These are phyloP conservation scores for Onychostoma macrolepis DNA, from an alignment of 2,113 vertebrate genomes.

Conservation along the genomic window DNA sequence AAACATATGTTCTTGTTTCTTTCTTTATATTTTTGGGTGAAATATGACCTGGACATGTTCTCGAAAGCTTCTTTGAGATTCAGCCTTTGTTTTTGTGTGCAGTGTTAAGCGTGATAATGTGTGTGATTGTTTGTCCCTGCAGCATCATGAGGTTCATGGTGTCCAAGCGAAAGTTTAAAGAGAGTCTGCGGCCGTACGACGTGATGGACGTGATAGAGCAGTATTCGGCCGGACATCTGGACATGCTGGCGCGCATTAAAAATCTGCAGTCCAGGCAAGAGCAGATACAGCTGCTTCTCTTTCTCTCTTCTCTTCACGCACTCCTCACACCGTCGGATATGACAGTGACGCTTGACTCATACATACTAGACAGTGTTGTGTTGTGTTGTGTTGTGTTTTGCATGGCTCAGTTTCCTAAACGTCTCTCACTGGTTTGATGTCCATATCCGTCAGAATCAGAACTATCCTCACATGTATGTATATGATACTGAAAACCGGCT, in stretches of 20 bases:
- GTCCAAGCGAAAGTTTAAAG: constrained; percentile 97
- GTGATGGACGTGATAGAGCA: constrained; percentile 99
- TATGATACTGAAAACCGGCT: background rate
- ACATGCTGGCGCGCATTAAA: constrained; percentile 97
- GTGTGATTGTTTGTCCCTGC: constrained; percentile 52
- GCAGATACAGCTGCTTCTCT: constrained; percentile 3
- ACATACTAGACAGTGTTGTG: background rate
- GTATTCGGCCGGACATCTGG: constrained; percentile 95
- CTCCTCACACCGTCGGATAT: no score
- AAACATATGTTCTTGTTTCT: background rate
- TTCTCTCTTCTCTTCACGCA: background rate
- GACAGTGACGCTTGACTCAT: background rate
- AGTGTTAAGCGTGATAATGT: background rate
- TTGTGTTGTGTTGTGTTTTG: background rate
- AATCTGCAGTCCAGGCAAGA: constrained; percentile 97
- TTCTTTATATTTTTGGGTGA: background rate
- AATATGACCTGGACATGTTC: background rate
- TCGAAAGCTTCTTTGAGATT: background rate
- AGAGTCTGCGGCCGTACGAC: constrained; percentile 94
- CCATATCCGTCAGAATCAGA: background rate
- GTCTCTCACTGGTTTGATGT: background rate
- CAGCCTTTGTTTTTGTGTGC: background rate
- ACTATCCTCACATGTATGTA: background rate
- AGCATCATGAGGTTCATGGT: constrained; percentile 98
- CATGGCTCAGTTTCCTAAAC: background rate